Base-by-base conservation (phyloP, 2,113 vertebrate species). In the Myodes glareolus region DNA sequence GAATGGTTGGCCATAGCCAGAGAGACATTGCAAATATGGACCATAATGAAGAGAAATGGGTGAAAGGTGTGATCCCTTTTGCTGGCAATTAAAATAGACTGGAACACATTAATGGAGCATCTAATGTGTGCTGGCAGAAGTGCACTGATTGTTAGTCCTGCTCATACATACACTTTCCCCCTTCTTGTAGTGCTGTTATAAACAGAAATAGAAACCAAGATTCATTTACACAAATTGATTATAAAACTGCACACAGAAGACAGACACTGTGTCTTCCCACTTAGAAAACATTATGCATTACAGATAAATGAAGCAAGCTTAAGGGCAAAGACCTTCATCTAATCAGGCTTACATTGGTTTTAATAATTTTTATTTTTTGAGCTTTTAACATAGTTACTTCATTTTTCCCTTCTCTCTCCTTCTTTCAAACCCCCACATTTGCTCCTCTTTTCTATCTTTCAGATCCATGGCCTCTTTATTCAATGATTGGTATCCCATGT, bases 101-200 rank as follows among this genome's bases (percentile, higher is more conserved):
- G 6, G 87, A 89, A 61, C 75, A 76, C 55, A 58, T 82, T 61
- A 75, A 88, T 13, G 84, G n/a, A 29, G 8, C 68, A 58, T 93
- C 78, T 90, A 92, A 55, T 89, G 65, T 25, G 45, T 73, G 55
- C 33, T 94, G 76, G 17, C 27, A 94, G 31, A 75, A 73, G 29
- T 52, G 10, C 29, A 58, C 6, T 94, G 27, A 85, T 72, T 21
- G 68, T 29, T 85, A 65, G 14, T 92, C 67, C 39, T 31, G 29
- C n/a, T 81, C 78, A 93, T 75, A 95, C 13, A 17, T 75, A 45
- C 4, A 61, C 42, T 90, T 90, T 88, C 58, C 88, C 85, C 82
- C 52, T 47, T 47, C 7, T 13, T 90, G 29, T 29, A 1, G 27
- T 52, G 81, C 68, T 75, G 39, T 16, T 52, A 61, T 76, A 19